Evolutionary conservation across 2,888 invertebrate species (phyloP).

Genomic region (Rhaphigaster nebulosa): DNA sequence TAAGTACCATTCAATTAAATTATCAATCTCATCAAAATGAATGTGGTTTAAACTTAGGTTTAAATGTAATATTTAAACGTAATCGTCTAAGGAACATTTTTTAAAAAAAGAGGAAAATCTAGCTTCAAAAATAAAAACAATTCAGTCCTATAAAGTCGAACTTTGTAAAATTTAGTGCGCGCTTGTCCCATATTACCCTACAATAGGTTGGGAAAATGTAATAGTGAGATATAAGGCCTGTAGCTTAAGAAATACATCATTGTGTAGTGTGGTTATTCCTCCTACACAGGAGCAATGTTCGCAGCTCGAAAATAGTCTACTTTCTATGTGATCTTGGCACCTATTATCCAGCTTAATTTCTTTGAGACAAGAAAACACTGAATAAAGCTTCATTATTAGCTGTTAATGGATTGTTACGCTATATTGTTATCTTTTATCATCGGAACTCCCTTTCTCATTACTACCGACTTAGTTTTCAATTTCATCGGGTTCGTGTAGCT

Average conservation of each 20-base stretch:
- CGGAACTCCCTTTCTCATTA: not conserved
- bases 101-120: too few species aligned
- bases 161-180: too few species aligned
- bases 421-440: not conserved
- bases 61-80: too few species aligned
- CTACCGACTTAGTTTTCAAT: not conserved
- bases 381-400: not conserved
- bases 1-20: too few species aligned
- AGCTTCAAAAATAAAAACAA: too few species aligned
- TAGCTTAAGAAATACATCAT: not conserved
- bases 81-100: too few species aligned
- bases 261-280: not conserved
- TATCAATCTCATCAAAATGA: too few species aligned
- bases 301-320: not conserved
- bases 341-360: not conserved
- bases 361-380: not conserved
- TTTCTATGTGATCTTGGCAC: not conserved
- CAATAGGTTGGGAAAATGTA: not conserved
- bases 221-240: not conserved
- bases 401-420: constrained; percentile 15
- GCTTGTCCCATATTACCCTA: too few species aligned
- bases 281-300: not conserved
- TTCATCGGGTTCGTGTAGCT: not conserved
- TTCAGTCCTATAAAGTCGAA: too few species aligned
- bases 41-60: too few species aligned